phyloP scores from a whole-genome alignment of 2,888 invertebrate genomes.

The Abrostola tripartita region DNA sequence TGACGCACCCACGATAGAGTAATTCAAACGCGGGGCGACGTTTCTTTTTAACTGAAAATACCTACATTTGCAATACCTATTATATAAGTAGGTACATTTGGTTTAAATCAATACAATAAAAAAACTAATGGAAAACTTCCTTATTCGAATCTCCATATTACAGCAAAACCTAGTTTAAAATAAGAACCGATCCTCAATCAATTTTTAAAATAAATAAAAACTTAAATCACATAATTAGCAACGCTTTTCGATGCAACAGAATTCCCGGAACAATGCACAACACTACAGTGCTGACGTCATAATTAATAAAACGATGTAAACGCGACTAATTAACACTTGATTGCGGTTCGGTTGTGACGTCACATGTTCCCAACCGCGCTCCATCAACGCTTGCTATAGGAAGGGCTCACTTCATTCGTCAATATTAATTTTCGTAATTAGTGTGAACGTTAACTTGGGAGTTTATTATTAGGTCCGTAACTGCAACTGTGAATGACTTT shows the following conservation, averaged over 20 bases:
- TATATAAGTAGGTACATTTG: too few species aligned
- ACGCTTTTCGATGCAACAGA: conserved; percentile 14
- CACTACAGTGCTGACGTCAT: conserved; percentile 18
- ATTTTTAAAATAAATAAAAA: background rate
- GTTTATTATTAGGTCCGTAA: background rate
- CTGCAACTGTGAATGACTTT: background rate
- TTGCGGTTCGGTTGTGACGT: conserved; percentile 15
- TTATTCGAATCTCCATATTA: too few species aligned
- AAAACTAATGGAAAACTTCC: too few species aligned
- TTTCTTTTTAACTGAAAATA: too few species aligned
- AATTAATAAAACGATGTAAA: conserved; percentile 9
- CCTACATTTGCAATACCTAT: too few species aligned
- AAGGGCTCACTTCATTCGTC: conserved; percentile 3
- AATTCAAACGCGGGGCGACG: too few species aligned
- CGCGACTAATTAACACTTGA: conserved; percentile 21
- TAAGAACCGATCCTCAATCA: too few species aligned
- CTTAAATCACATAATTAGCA: background rate
- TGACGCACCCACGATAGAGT: too few species aligned
- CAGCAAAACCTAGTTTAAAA: too few species aligned
- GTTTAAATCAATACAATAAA: too few species aligned
- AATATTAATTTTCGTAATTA: conserved; percentile 16
- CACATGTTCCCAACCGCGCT: background rate
- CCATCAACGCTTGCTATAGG: conserved; percentile 11
- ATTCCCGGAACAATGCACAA: conserved; percentile 10
- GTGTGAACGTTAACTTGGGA: conserved; percentile 7